Conservation (phyloP, 2,888 invertebrate genomes). For the Caenorhabditis sp. region DNA sequence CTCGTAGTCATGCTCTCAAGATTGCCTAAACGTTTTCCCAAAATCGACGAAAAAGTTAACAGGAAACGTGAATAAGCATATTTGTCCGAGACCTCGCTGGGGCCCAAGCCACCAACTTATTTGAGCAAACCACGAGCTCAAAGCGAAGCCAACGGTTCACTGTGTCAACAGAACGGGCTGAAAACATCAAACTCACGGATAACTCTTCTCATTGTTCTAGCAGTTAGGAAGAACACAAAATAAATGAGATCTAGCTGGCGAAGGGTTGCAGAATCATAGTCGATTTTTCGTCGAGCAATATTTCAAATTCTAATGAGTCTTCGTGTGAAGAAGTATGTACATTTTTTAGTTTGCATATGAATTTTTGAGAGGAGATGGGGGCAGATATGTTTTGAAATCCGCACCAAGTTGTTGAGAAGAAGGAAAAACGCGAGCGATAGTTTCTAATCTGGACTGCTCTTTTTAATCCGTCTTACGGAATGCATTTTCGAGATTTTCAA, state of each 20-base stretch:
- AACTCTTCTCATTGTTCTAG: conserved; percentile 32
- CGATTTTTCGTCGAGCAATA: too few species aligned
- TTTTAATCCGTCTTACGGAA: background rate
- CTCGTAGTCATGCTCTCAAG: background rate
- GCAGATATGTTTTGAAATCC: too few species aligned
- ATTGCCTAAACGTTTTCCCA: background rate
- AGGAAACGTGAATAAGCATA: conserved; percentile 42
- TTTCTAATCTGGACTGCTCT: too few species aligned
- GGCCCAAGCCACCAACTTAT: conserved; percentile 25
- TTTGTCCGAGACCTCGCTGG: background rate
- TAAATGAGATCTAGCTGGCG: background rate
- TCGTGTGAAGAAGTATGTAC: background rate
- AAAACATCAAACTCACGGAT: conserved; percentile 35
- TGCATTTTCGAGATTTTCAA: background rate
- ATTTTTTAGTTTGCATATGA: conserved; percentile 15
- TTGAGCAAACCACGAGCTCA: conserved; percentile 51
- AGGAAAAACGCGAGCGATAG: background rate
- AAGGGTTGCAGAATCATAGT: too few species aligned
- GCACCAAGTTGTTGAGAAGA: background rate
- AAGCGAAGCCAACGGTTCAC: conserved; percentile 19
- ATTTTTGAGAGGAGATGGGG: too few species aligned
- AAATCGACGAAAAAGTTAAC: background rate
- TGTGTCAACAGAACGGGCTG: conserved; percentile 34
- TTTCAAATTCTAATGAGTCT: background rate
- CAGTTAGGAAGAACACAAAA: background rate